Evolutionary conservation across 2,888 invertebrate species (phyloP), one percentile per base, ranked within the genome.

Genomic region (Cosmia pyralina): DNA sequence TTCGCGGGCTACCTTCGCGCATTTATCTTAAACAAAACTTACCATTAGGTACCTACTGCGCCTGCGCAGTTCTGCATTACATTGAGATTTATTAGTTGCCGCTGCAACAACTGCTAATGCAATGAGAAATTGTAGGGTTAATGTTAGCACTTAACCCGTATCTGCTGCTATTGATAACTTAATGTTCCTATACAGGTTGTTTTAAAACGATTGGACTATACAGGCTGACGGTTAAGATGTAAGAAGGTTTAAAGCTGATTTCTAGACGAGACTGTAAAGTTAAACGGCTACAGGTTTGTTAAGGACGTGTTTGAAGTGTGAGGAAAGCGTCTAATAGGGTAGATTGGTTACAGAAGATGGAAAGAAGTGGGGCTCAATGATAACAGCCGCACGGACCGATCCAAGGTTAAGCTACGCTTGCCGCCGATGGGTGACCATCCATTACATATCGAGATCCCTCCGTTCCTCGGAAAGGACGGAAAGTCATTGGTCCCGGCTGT

Each of bases 61-160:
- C 44, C 68, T 53, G 28, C 10, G 11, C 48, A 34, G 28, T n/a
- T 58, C 50, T 52, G 46, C 28, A 22, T 57, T 73, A 38, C 46
- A 67, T 58, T 50, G 10, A 65, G 81, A 81, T 84, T 75, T 81
- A 84, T 81, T 71, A 41, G 55, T 58, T 68, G 15, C 66, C 55
- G 55, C 59, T n/a, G 72, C 53, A 74, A 57, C 66, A 72, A 76
- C 81, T 84, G 82, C 72, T 84, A 81, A 84, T 60, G 64, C 82
- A 82, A 77, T 82, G 85, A 82, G 82, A 82, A 82, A 84, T 84
- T 73, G 82, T 77, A 70, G 84, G 81, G 81, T 81, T 84, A 81
- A 81, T 69, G 84, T 69, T 55, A 55, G 65, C 62, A 76, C 77
- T 81, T 81, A 84, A 81, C 81, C 81, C 52, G 80, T 81, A 81